These are phyloP conservation scores for Virgularia gustaviana DNA, from an alignment of 92 coral and sea anemone species.

Conservation along the genomic window DNA sequence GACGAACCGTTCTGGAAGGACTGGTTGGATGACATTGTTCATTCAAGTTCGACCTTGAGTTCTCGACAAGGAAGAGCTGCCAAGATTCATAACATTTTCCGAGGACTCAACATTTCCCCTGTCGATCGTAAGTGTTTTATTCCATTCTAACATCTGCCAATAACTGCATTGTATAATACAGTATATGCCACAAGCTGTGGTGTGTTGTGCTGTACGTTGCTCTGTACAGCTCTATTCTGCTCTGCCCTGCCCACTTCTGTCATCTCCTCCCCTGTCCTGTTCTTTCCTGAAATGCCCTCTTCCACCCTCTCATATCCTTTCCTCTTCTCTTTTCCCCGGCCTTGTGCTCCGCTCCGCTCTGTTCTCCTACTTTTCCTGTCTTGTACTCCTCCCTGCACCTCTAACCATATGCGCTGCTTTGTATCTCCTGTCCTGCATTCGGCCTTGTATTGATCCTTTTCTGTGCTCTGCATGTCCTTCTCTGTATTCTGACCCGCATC, in stretches of 20 bases:
- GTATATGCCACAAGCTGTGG: neutral
- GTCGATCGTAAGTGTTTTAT: neutral
- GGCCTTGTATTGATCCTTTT: too few relatives aligned
- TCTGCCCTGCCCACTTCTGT: neutral
- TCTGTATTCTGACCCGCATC: too few relatives aligned
- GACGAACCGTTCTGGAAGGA: constrained; percentile 22
- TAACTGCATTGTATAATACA: neutral
- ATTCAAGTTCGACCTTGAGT: constrained; percentile 40
- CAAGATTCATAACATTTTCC: constrained; percentile 58
- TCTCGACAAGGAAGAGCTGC: constrained; percentile 69
- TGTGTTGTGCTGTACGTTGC: neutral
- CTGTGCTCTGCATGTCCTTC: too few relatives aligned
- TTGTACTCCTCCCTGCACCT: neutral
- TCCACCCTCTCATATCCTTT: too few relatives aligned
- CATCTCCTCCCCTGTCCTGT: neutral
- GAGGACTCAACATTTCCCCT: constrained; percentile 50
- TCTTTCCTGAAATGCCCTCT: neutral
- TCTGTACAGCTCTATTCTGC: neutral
- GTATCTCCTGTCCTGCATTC: neutral
- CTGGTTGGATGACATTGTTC: constrained; percentile 20
- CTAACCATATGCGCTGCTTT: neutral
- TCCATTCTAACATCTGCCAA: too few relatives aligned
- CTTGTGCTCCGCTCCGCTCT: neutral
- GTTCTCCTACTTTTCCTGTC: neutral
- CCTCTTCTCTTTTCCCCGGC: neutral